These are phyloP conservation scores for Malaclemys terrapin DNA, from an alignment of 2,113 vertebrate species.

Conservation along the genomic window DNA sequence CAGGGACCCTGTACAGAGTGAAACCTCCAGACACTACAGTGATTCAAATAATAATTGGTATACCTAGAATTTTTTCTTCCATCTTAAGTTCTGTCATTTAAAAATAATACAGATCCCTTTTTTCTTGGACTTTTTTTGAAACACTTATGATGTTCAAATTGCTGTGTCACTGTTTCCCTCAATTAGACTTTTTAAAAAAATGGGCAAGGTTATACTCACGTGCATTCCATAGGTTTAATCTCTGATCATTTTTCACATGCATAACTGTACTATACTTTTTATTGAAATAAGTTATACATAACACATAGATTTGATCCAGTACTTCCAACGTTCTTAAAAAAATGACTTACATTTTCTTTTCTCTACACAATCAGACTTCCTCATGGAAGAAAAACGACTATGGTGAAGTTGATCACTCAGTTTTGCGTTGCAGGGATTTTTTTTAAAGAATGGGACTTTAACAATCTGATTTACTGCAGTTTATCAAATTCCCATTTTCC, in stretches of 20 bases:
- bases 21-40: background rate
- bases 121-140: background rate
- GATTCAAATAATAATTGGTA: background rate
- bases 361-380: background rate
- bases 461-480: accelerated
- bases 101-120: background rate
- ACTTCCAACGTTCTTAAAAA: background rate
- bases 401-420: background rate
- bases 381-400: background rate
- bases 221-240: background rate
- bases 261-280: background rate
- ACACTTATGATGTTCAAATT: background rate
- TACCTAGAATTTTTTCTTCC: background rate
- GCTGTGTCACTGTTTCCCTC: background rate
- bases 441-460: background rate
- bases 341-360: background rate
- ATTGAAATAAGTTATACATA: background rate
- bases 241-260: background rate
- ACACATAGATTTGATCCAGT: background rate
- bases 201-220: background rate
- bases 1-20: background rate
- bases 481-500: background rate
- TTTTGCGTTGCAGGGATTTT: background rate
- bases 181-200: background rate
- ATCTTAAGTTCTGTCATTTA: background rate